Base-by-base conservation (phyloP, 2,797 vertebrate genomes). In the Rhinella marina region DNA sequence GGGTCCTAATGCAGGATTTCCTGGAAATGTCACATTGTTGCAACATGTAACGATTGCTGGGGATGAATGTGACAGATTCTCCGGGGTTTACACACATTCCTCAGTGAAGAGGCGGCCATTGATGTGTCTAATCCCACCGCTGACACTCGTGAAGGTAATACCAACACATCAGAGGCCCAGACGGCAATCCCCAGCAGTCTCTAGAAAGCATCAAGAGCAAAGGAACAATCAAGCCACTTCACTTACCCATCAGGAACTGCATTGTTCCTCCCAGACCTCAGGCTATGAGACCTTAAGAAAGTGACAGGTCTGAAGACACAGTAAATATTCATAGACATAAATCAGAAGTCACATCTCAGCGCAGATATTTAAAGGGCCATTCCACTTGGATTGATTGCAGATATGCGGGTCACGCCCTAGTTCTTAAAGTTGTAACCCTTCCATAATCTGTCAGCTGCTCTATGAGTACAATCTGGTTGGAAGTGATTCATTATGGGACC, bases 131-230 rank as follows among this genome's bases (percentile, higher is more conserved):
- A 87, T 82, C 86, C 80, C 80, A 29, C n/a, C n/a, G 72, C 80
- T 87, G 86, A 75, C 80, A 87, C 86, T 48, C 11, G 48, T 64
- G 62, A 52, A 29, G 70, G 54, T 77, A 73, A 52, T 32, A 77
- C 27, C n/a, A 87, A 78, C 72, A 78, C 59, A 83, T 87, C 86
- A 87, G 72, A 87, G 79, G 79, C 68, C n/a, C 29, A 41, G 66
- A 87, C 86, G 64, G 23, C 41, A 62, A 52, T 82, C 78, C 78
- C 57, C 41, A 54, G 68, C 86, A 82, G 72, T 50, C 41, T 75
- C 50, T 54, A 62, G 79, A 41, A 86, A 82, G 81, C 72, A 48
- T 87, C 81, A 80, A 80, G 85, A 86, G 85, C 81, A 64, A 87
- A 82, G 61, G 72, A 83, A 83, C 70, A 25, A 83, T 83, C 81